Conservation (phyloP, 2,113 vertebrate species). For the Peromyscus maniculatus region DNA sequence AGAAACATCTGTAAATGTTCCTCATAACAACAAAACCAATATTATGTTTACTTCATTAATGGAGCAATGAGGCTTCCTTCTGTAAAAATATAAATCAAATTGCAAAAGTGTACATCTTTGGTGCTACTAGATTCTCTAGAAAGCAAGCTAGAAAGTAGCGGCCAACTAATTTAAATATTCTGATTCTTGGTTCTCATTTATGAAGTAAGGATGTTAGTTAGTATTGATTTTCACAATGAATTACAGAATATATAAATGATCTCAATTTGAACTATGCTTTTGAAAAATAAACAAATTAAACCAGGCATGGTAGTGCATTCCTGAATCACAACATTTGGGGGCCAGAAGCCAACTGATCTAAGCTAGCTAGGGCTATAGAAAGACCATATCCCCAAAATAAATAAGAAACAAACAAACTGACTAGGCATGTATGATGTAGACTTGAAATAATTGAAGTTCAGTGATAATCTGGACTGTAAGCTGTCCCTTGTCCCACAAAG, state of each 20-base stretch:
- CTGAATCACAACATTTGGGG: neutral
- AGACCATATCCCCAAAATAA: neutral
- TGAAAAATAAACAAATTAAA: neutral
- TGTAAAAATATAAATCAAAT: neutral
- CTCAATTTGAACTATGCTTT: neutral
- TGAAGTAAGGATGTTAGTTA: neutral
- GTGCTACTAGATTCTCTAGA: neutral
- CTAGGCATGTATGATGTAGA: neutral
- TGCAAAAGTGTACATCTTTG: neutral
- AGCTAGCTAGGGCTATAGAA: neutral
- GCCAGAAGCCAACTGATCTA: neutral
- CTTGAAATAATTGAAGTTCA: neutral
- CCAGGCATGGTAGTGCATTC: too few species aligned
- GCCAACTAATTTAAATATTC: neutral
- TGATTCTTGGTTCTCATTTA: neutral
- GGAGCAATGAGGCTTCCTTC: neutral
- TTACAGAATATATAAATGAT: neutral
- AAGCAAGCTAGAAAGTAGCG: neutral
- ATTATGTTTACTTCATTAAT: neutral
- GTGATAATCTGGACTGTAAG: neutral
- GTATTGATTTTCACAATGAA: neutral
- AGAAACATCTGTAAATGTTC: slow-evolving; percentile 11
- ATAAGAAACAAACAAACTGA: neutral
- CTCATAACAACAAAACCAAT: neutral
- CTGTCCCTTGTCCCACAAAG: too few species aligned